Conservation (phyloP, 2,888 invertebrate species). For the Nemotelus nigrinus region DNA sequence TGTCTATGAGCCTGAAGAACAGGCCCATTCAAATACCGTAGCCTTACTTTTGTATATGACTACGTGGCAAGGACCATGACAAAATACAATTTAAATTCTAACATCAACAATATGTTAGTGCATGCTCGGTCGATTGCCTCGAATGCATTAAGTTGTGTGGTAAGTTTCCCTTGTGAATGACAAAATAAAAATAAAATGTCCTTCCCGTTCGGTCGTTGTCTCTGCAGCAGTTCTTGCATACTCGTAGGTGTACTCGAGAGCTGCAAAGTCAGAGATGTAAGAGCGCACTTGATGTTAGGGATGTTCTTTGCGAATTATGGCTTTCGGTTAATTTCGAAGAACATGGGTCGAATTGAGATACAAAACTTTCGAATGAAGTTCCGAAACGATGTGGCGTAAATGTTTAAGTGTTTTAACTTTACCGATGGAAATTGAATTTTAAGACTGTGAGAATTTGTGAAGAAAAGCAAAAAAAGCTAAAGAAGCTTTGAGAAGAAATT, state of each 20-base stretch:
- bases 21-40: background rate
- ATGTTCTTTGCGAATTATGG: constrained; percentile 9
- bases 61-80: background rate
- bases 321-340: constrained; percentile 1
- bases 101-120: constrained; percentile 10
- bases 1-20: background rate
- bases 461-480: too few species aligned
- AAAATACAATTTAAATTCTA: constrained; percentile 9
- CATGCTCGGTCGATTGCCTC: background rate
- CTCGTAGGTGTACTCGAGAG: background rate
- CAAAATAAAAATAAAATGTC: background rate
- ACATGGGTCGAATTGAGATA: constrained; percentile 1
- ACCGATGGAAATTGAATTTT: background rate
- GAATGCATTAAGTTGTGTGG: background rate
- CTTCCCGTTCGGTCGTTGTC: background rate
- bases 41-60: background rate
- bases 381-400: background rate
- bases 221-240: too few species aligned
- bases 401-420: background rate
- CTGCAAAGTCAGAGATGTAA: background rate
- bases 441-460: background rate
- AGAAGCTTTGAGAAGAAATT: too few species aligned
- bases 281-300: background rate
- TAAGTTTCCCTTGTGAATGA: background rate
- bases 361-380: constrained; percentile 10